A percentile compares a stretch with the other conserved stretches of the same genome.
Conservation (phyloP, 2,113 vertebrate species). For the Megalops atlanticus region DNA sequence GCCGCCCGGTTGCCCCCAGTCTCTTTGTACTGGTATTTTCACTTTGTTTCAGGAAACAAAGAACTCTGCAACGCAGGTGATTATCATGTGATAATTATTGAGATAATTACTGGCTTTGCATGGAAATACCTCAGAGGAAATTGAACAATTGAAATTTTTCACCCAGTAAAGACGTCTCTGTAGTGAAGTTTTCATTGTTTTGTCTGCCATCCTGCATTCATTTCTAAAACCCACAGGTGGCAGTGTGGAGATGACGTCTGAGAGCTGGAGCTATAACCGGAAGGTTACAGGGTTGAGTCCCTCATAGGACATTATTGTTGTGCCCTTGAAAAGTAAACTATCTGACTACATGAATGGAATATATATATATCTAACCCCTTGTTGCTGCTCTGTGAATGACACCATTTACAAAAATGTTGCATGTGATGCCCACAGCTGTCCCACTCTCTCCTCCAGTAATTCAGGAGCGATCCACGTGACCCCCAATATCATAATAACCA, state of each 20-base stretch:
- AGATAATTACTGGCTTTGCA: not conserved
- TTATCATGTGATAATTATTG: not conserved
- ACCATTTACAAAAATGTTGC: not conserved
- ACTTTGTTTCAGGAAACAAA: constrained; percentile 18
- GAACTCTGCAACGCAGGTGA: not conserved
- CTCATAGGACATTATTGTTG: too few species aligned
- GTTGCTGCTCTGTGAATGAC: not conserved
- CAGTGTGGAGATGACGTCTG: not conserved
- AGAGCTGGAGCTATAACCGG: not conserved
- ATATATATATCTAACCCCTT: not conserved
- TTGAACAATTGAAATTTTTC: too few species aligned
- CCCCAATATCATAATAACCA: constrained; percentile 21
- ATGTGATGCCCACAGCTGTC: not conserved
- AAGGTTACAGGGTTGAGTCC: too few species aligned
- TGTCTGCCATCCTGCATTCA: not conserved
- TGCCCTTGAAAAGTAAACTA: too few species aligned
- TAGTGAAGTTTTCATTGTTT: not conserved
- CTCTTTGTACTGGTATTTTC: constrained; percentile 15
- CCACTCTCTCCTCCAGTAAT: not conserved
- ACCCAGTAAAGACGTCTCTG: too few species aligned
- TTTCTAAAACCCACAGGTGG: not conserved
- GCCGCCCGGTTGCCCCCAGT: not conserved
- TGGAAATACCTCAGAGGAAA: not conserved
- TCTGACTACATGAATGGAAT: not conserved
- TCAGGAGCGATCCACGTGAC: constrained; percentile 29